A percentile compares a stretch with the other conserved stretches of the same genome.
Evolutionary conservation across 2,113 vertebrate species (phyloP).

Genomic region (Microcebus griseorufus): DNA sequence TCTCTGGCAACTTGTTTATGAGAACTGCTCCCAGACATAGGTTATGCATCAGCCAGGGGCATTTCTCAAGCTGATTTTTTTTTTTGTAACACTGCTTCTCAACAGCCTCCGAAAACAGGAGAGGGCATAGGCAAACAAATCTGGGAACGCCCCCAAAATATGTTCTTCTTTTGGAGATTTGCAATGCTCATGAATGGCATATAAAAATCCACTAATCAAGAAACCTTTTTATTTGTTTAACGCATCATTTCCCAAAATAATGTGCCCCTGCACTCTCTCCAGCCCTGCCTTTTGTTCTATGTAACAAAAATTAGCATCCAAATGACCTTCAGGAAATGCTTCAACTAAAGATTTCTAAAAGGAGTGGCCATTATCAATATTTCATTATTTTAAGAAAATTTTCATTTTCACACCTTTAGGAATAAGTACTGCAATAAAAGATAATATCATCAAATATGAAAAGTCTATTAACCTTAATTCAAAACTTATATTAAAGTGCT

Average conservation of each 20-base stretch:
- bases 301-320: neutral
- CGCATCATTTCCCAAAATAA: neutral
- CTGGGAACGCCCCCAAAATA: neutral
- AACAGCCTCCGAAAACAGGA: neutral
- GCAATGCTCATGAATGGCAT: neutral
- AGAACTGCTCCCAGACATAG: neutral
- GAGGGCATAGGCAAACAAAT: neutral
- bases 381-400: neutral
- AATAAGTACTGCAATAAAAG: neutral
- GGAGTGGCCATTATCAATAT: neutral
- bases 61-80: neutral
- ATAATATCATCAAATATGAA: constrained; percentile 1
- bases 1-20: neutral
- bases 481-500: neutral
- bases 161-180: neutral
- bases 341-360: neutral
- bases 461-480: constrained; percentile 14
- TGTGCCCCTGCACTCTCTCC: neutral
- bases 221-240: neutral
- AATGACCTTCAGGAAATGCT: neutral
- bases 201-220: neutral
- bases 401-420: neutral
- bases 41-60: neutral
- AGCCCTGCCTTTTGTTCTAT: neutral
- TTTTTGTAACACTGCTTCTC: neutral